Base-by-base conservation (phyloP, 2,888 invertebrate genomes). In the Anthoptus insignis region DNA sequence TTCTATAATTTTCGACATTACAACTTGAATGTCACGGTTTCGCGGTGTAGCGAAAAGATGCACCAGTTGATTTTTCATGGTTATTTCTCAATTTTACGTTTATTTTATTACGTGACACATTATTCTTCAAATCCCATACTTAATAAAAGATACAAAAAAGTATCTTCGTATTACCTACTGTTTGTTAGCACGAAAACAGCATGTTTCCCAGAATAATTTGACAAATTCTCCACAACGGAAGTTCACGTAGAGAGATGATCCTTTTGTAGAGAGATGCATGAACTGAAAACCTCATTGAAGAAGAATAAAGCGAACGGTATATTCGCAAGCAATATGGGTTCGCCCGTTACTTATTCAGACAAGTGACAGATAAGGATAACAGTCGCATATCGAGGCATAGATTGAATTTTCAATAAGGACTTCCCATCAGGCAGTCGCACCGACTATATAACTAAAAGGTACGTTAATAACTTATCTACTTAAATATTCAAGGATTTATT, bases 261-360 rank as follows among this genome's bases (percentile, higher is more conserved):
- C 71, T 68, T 63, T 64, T 67, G 70, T 70, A 66, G 63, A 59
- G 68, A 76, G 73, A 75, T 73, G 75, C 74, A 70, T 75, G 88
- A 73, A 76, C 88, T 81, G 82, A 76, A 86, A 89, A 89, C 88
- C 87, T 76, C 83, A 82, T 86, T 89, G 80, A 70, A 79, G 78
- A 84, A n/a, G 86, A 85, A 88, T 84, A 82, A 82, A 84, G 76
- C 73, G 70, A 87, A 89, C 90, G 88, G 90, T 91, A 88, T 84
- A 83, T 85, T 84, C 70, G 78, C 78, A 71, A 77, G 80, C 74
- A 76, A 83, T 86, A 88, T 85, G 74, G 85, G 78, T 81, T 83
- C 72, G 76, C 65, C 88, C 90, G 91, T 90, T 89, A 91, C 75
- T 81, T 81, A 76, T 81, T 82, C 81, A 82, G 79, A 84, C 81